Evolutionary conservation across 2,888 invertebrate species (phyloP).

Genomic region (Idaea biselata): DNA sequence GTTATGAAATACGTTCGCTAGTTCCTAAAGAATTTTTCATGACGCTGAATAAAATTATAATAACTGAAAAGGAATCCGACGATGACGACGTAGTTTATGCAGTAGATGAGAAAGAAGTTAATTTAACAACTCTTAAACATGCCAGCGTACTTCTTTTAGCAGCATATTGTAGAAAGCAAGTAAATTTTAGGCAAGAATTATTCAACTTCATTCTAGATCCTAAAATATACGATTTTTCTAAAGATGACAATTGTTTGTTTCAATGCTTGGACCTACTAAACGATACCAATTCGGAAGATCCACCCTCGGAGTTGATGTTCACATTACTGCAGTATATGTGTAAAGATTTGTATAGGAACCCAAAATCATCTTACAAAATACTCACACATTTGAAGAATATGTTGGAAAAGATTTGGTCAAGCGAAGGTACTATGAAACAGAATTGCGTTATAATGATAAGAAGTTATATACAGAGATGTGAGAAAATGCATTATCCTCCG

Average conservation of each 20-base stretch:
- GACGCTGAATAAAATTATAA: slow-evolving; percentile 53
- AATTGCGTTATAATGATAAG: slow-evolving; percentile 71
- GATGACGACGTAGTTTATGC: slow-evolving; percentile 48
- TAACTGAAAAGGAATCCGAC: slow-evolving; percentile 39
- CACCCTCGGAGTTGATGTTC: slow-evolving; percentile 61
- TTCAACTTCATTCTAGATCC: slow-evolving; percentile 58
- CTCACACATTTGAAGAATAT: slow-evolving; percentile 53
- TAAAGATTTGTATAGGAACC: slow-evolving; percentile 57
- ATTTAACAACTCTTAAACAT: slow-evolving; percentile 49
- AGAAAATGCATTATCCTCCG: slow-evolving; percentile 61
- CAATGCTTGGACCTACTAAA: slow-evolving; percentile 54
- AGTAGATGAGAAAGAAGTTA: slow-evolving; percentile 55
- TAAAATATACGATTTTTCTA: slow-evolving; percentile 54
- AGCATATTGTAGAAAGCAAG: slow-evolving; percentile 55
- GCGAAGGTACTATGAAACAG: slow-evolving; percentile 50
- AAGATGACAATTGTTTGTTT: slow-evolving; percentile 54
- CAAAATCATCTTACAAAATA: slow-evolving; percentile 53
- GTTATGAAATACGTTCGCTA: slow-evolving; percentile 39
- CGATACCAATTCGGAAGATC: slow-evolving; percentile 41
- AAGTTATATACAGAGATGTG: slow-evolving; percentile 61
- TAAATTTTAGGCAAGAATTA: slow-evolving; percentile 55
- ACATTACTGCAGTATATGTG: slow-evolving; percentile 63
- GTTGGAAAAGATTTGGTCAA: slow-evolving; percentile 53
- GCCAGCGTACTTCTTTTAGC: slow-evolving; percentile 56
- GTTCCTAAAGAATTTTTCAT: slow-evolving; percentile 56